These are phyloP conservation scores for Oncorhynchus masou DNA, from an alignment of 2,113 vertebrate genomes.

Conservation along the genomic window DNA sequence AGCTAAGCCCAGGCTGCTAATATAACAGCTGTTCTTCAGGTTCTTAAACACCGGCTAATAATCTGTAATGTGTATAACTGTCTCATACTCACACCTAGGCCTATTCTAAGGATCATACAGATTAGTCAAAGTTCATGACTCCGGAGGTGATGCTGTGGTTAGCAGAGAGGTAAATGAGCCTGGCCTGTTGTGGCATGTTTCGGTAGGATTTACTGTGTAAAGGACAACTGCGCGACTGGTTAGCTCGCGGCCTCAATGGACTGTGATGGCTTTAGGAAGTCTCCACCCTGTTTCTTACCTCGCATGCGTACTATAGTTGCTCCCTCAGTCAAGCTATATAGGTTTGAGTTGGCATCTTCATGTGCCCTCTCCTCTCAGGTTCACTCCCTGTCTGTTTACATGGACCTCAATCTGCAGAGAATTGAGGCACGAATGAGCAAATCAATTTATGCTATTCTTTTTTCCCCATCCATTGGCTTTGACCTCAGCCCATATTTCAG, in stretches of 20 bases:
- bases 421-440: neutral
- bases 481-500: neutral
- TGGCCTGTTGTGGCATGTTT: neutral
- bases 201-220: neutral
- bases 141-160: neutral
- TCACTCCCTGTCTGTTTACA: neutral
- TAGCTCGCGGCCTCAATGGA: neutral
- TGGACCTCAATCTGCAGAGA: neutral
- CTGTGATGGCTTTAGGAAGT: constrained; percentile 33
- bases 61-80: neutral
- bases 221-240: neutral
- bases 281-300: neutral
- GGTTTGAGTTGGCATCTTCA: neutral
- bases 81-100: neutral
- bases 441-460: neutral
- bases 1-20: constrained; percentile 29
- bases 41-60: constrained; percentile 3
- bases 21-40: constrained; percentile 40
- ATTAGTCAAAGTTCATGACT: constrained; percentile 3
- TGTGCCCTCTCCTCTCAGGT: neutral
- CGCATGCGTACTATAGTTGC: neutral
- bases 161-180: neutral
- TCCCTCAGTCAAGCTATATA: neutral
- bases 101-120: neutral
- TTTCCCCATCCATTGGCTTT: neutral